Conservation (phyloP, 2,888 invertebrate species). For the Marasmarcha lunaedactyla region DNA sequence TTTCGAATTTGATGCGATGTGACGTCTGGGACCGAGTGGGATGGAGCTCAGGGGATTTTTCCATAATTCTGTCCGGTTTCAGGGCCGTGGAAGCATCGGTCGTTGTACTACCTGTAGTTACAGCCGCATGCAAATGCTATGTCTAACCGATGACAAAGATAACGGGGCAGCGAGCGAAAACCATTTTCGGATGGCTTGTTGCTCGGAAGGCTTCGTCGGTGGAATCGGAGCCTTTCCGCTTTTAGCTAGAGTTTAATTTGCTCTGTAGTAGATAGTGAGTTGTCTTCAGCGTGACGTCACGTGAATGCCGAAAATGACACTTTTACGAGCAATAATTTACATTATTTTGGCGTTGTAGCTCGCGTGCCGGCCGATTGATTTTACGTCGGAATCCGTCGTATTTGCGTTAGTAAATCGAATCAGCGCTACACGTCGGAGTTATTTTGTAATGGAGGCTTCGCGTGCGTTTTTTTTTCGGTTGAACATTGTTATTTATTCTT, state of each 20-base stretch:
- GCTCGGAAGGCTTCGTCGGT: slow-evolving; percentile 17
- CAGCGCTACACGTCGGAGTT: slow-evolving; percentile 54
- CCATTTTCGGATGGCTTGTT: slow-evolving; percentile 33
- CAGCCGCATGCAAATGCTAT: slow-evolving; percentile 39
- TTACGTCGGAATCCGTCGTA: slow-evolving; percentile 62
- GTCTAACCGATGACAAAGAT: slow-evolving; percentile 50
- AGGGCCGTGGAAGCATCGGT: slow-evolving; percentile 20
- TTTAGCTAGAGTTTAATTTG: slow-evolving; percentile 24
- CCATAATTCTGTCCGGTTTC: slow-evolving; percentile 8
- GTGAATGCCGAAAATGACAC: slow-evolving; percentile 65
- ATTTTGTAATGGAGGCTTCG: slow-evolving; percentile 61
- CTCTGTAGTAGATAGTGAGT: slow-evolving; percentile 1
- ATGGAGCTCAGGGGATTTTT: slow-evolving; percentile 7
- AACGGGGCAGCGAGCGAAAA: slow-evolving; percentile 47
- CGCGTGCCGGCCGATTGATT: slow-evolving; percentile 68
- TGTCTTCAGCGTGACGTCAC: slow-evolving; percentile 45
- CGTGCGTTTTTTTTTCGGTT: slow-evolving; percentile 38
- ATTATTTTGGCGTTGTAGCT: slow-evolving; percentile 63
- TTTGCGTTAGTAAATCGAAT: slow-evolving; percentile 64
- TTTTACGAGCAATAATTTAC: slow-evolving; percentile 69
- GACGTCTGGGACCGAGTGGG: slow-evolving; percentile 27
- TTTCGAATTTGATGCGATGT: slow-evolving; percentile 41
- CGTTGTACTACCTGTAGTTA: slow-evolving; percentile 19
- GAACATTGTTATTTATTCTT: slow-evolving; percentile 31
- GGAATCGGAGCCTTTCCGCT: slow-evolving; percentile 23